Percentiles rank a stretch among this genome's conserved stretches.
Evolutionary conservation across 2,888 invertebrate genomes (phyloP).

Genomic region (Falcaria lacertinaria): DNA sequence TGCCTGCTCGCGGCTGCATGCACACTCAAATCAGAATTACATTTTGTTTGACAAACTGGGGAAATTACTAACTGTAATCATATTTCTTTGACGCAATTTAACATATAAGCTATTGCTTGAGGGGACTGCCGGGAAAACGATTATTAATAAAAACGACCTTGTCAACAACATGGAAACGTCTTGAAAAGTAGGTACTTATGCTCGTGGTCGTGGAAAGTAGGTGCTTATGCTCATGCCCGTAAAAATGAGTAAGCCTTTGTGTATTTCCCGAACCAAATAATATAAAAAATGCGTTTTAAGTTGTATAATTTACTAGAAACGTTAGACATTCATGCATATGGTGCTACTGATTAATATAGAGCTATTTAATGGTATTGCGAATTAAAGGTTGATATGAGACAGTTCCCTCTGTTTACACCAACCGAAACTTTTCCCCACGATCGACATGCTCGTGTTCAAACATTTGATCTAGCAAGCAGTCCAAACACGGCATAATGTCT

Average conservation of each 20-base stretch:
- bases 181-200: constrained; percentile 13
- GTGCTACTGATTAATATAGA: no score
- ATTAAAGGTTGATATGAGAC: no score
- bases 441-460: constrained; percentile 11
- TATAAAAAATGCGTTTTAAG: no score
- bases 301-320: no score
- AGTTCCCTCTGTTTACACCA: no score
- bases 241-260: constrained; percentile 11
- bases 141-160: constrained; percentile 25
- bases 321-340: no score
- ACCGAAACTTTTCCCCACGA: constrained; percentile 3
- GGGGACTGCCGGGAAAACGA: constrained; percentile 16
- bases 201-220: constrained; percentile 5
- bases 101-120: constrained; percentile 32
- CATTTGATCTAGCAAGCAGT: constrained; percentile 9
- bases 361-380: no score
- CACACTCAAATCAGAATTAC: constrained; percentile 9
- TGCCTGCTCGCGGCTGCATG: constrained; percentile 15
- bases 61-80: constrained; percentile 43
- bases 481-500: constrained; percentile 12
- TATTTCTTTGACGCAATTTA: constrained; percentile 32
- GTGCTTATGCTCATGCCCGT: constrained; percentile 7
- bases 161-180: constrained; percentile 15
- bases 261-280: no score
- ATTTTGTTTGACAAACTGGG: constrained; percentile 31